Base-by-base conservation (phyloP, 2,113 vertebrate species). In the Forbesichthys papilliferus region DNA sequence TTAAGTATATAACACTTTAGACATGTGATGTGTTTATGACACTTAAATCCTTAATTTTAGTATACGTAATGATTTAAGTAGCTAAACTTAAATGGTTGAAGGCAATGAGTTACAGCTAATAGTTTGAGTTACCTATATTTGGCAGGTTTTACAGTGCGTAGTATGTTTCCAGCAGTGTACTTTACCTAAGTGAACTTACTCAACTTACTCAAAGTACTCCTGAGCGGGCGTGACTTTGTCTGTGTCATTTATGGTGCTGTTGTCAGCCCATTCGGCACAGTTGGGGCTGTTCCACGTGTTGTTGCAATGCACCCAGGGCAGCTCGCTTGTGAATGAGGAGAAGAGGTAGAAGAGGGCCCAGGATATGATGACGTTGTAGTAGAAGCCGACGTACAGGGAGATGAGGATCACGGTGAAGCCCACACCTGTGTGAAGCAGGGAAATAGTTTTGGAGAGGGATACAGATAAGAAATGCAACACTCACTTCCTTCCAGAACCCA, bases 271-370 rank as follows among this genome's bases (percentile, higher is more conserved):
- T 9, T 93, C 93, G 0, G 94, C 92, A 89, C 95, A 96, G 90
- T 92, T 92, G 13, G 90, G 87, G 62, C 94, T 96, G 87, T 96
- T 96, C 95, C 95, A 96, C 6, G 86, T 91, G 86, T 96, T 94
- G 90, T 96, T 96, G 84, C 95, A 96, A 88, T 94, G 88, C n/a
- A 92, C 92, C 95, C 95, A 96, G 0, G 95, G 95, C 5, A 96
- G 92, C 46, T 96, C 93, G 4, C 69, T n/a, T 13, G 93, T 89
- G 82, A 94, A 86, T 0, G 92, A 95, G 34, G 93, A 94, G 88
- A 94, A 94, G 48, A 95, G 89, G 84, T 95, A 95, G 85, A 93
- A 93, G 20, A 95, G 88, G 0, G 94, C 93, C 94, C 94, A 95
- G 73, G 93, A 92, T 74, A 95, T 95, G 81, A 95, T 95, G 65